Evolutionary conservation across 2,797 vertebrate genomes (phyloP), one percentile per base, ranked within the genome.

Genomic region (Rhinella marina): DNA sequence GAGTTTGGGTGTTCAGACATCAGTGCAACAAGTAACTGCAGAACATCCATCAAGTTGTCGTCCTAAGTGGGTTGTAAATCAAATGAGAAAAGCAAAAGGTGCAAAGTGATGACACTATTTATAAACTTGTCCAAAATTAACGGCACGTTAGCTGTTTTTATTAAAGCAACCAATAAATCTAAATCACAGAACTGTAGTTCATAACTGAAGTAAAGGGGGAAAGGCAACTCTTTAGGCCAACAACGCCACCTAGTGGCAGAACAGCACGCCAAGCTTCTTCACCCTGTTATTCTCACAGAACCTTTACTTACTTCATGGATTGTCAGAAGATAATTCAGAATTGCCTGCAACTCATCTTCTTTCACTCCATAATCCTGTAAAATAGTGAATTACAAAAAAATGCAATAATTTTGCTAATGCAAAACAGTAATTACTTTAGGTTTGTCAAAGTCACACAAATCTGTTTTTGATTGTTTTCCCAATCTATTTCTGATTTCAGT

Each of bases 31-130:
- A 99, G 93, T 90, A 99, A 93, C 92, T 99, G 98, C 81, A 99
- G 95, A 68, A 99, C 98, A 92, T 99, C 98, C 96, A 99, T 98
- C 90, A 99, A 95, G 92, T 99, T 99, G 93, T 99, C 98, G 92
- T 99, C 98, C 98, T 99, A 93, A 90, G 90, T 89, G 86, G 87
- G 29, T 29, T 32, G 52, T 16, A 76, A 21, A 64, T 7, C 1
- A 48, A 61, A 80, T 17, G 68, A 27, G 50, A 88, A 72, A 12
- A 70, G 27, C 7, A 62, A 62, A 70, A 81, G 77, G 61, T 48
- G 19, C 13, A 84, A 10, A 61, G 48, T 32, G 12, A 21, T 11
- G 56, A 80, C 16, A 76, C 12, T 4, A 48, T 76, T 21, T 29
- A 25, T 7, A 25, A 41, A 50, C 41, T n/a, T 50, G 21, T 19